These are phyloP conservation scores for Nannospalax galili DNA, from an alignment of 2,113 vertebrate genomes.

Conservation along the genomic window DNA sequence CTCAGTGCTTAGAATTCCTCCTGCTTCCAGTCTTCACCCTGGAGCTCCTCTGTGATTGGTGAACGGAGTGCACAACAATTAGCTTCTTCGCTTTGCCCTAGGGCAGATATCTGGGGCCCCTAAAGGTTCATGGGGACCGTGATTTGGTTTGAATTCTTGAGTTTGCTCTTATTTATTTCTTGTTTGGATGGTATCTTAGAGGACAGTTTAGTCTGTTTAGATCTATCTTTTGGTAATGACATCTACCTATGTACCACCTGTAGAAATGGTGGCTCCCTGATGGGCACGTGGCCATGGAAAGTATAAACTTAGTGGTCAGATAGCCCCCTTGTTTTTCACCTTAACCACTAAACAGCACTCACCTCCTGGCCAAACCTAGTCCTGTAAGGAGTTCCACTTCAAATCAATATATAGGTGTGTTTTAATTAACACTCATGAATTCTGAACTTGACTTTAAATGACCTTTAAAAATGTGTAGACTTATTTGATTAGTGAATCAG, in stretches of 20 bases:
- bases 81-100: constrained; percentile 49
- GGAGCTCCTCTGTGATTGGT: constrained; percentile 55
- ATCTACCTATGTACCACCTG: background rate
- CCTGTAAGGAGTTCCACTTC: background rate
- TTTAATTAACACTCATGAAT: background rate
- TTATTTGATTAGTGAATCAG: constrained; percentile 8
- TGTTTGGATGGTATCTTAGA: background rate
- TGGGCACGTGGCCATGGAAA: background rate
- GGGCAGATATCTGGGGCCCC: constrained; percentile 49
- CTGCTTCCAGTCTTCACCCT: background rate
- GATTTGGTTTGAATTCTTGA: constrained; percentile 19
- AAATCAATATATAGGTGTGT: background rate
- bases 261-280: background rate
- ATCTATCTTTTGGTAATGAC: background rate
- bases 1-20: constrained; percentile 13
- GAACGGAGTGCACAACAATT: constrained; percentile 38
- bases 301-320: background rate
- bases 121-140: background rate
- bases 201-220: background rate
- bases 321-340: background rate
- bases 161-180: background rate
- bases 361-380: background rate
- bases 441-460: background rate
- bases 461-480: background rate
- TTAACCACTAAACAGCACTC: background rate